A percentile compares a stretch with the other conserved stretches of the same genome.
These are phyloP conservation scores for Lissonota sp. DNA, from an alignment of 2,888 invertebrate species.

Conservation along the genomic window DNA sequence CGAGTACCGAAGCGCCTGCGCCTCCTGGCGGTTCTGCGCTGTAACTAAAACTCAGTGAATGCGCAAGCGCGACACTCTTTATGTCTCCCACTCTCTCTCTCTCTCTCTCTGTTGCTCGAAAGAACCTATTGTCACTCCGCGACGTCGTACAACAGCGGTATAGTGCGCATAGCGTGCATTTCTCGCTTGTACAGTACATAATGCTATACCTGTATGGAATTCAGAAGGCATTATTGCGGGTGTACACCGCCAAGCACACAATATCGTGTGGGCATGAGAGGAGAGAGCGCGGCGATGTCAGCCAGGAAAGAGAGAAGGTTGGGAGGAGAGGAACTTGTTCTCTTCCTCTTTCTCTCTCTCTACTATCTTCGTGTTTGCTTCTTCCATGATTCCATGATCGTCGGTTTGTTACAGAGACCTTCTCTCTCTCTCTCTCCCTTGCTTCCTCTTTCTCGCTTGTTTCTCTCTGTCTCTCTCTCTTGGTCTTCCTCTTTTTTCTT, in stretches of 20 bases:
- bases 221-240: slow-evolving; percentile 58
- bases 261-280: slow-evolving; percentile 11
- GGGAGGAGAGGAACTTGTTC: slow-evolving; percentile 28
- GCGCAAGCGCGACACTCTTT: not conserved
- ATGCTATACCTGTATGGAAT: slow-evolving; percentile 52
- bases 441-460: slow-evolving; percentile 15
- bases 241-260: slow-evolving; percentile 45
- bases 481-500: slow-evolving; percentile 24
- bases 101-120: slow-evolving; percentile 3
- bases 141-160: slow-evolving; percentile 2
- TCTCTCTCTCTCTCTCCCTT: slow-evolving; percentile 13
- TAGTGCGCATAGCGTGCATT: slow-evolving; percentile 55
- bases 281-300: slow-evolving; percentile 42
- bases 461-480: slow-evolving; percentile 16
- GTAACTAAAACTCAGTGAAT: not conserved
- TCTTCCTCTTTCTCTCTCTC: slow-evolving; percentile 44
- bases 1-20: not conserved
- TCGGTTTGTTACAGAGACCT: slow-evolving; percentile 41
- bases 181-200: slow-evolving; percentile 37
- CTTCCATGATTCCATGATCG: slow-evolving; percentile 52
- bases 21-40: slow-evolving; percentile 13
- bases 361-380: slow-evolving; percentile 52
- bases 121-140: not conserved
- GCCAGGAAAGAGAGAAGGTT: slow-evolving; percentile 39
- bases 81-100: slow-evolving; percentile 11